Evolutionary conservation across 2,888 invertebrate species (phyloP).

Genomic region (Rhabditophanes sp.): DNA sequence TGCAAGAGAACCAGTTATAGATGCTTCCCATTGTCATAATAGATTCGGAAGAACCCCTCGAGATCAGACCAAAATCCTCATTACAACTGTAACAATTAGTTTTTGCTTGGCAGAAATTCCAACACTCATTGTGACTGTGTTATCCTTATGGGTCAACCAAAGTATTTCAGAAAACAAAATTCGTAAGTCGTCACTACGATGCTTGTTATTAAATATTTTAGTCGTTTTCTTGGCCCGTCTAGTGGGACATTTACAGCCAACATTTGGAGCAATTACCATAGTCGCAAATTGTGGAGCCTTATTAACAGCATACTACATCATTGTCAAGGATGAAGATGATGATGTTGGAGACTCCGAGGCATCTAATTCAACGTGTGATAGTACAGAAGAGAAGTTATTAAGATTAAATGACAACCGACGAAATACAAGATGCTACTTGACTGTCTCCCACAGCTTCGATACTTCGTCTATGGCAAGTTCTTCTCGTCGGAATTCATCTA

Average conservation of each 20-base stretch:
- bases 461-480: constrained; percentile 33
- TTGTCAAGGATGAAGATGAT: constrained; percentile 41
- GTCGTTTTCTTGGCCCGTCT: constrained; percentile 34
- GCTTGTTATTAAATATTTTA: constrained; percentile 7
- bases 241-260: constrained; percentile 37
- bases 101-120: constrained; percentile 42
- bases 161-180: no score
- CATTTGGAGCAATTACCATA: constrained; percentile 25
- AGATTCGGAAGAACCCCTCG: constrained; percentile 41
- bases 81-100: constrained; percentile 40
- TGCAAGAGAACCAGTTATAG: constrained; percentile 38
- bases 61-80: constrained; percentile 39
- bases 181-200: no score
- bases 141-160: constrained; percentile 7
- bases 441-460: constrained; percentile 36
- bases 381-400: no score
- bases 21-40: no score
- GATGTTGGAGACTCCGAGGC: constrained; percentile 35
- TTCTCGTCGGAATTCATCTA: no score
- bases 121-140: constrained; percentile 36
- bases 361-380: constrained; percentile 30
- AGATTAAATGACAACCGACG: constrained; percentile 15
- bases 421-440: constrained; percentile 37
- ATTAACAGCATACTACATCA: constrained; percentile 41
- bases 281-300: constrained; percentile 39